These are phyloP conservation scores for Aethina tumida DNA, from an alignment of 1,140 invertebrate species.

Conservation along the genomic window DNA sequence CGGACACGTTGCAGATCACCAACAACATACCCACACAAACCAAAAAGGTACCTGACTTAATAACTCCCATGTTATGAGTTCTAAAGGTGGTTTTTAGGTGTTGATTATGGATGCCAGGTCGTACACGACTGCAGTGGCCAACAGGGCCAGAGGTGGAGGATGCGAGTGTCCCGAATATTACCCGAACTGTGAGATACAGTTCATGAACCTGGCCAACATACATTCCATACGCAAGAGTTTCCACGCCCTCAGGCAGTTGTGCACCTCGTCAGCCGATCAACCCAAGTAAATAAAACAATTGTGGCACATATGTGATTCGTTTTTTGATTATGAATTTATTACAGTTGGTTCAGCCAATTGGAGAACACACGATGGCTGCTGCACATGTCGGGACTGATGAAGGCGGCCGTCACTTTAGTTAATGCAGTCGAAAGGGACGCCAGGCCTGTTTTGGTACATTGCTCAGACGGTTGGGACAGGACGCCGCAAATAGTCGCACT, in stretches of 20 bases:
- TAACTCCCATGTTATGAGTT: background rate
- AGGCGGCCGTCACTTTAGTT: constrained; percentile 68
- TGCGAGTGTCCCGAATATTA: constrained; percentile 96
- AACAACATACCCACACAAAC: constrained; percentile 19
- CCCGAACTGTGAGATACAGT: constrained; percentile 85
- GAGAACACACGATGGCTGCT: constrained; percentile 87
- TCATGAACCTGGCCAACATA: constrained; percentile 96
- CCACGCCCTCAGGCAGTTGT: constrained; percentile 63
- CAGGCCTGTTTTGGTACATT: constrained; percentile 88
- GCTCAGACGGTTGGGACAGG: constrained; percentile 95
- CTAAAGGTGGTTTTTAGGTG: constrained; percentile 45
- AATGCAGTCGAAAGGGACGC: constrained; percentile 73
- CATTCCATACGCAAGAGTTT: constrained; percentile 87
- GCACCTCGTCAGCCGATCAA: constrained; percentile 63
- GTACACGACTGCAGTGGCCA: constrained; percentile 90
- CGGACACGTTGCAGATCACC: constrained; percentile 27
- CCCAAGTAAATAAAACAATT: constrained; percentile 49
- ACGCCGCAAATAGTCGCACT: constrained; percentile 90
- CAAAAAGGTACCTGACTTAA: constrained; percentile 23
- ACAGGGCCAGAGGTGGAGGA: constrained; percentile 89
- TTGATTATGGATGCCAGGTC: constrained; percentile 92
- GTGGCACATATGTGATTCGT: constrained; percentile 3
- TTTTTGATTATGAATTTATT: constrained; percentile 20
- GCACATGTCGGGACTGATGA: constrained; percentile 73
- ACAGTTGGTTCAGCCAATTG: constrained; percentile 77